Evolutionary conservation across 2,797 vertebrate species (phyloP), one percentile per base, ranked within the genome.

Genomic region (Myoxocephalus aenaeus): DNA sequence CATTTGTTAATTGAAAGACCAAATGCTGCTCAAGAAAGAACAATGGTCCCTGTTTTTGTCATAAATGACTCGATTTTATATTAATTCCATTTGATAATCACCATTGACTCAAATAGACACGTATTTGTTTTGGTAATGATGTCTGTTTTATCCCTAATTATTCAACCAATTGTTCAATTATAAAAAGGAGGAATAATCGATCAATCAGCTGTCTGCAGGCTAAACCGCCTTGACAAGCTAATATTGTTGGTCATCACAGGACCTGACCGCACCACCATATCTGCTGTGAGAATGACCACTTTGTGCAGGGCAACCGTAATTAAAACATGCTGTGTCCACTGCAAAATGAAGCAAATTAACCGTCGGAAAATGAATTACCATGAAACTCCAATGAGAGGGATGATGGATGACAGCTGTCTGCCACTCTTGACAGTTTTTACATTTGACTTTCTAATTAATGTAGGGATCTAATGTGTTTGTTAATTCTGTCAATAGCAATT

Each of bases 401-500:
- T 93, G 93, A 94, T 93, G 93, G 94, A 94, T 88, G 92, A 94
- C 92, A 91, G 89, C 90, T 89, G 88, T 90, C 89, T 82, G 82
- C 86, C 90, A 89, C 87, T 84, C 89, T 75, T 90, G 89, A 91
- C 86, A 85, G 83, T 90, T 93, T 93, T 93, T 93, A 93, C 90
- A 93, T 95, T 93, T 93, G 93, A 93, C 91, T 95, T 94, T 93
- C 86, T 94, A 94, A 95, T 95, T 94, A 95, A 94, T 92, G 92
- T 88, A 77, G 89, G 90, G 92, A 93, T 94, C 94, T 94, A 93
- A 93, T 90, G 92, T 93, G 93, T 94, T 95, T 93, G 94, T 94
- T 95, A 93, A 95, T 94, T 94, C 92, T 93, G 95, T 95, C 94
- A 95, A 94, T 94, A 95, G 90, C 93, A 94, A 94, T 95, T 93